These are phyloP conservation scores for Nymphalis urticae DNA, from an alignment of 2,888 invertebrate species.

Conservation along the genomic window DNA sequence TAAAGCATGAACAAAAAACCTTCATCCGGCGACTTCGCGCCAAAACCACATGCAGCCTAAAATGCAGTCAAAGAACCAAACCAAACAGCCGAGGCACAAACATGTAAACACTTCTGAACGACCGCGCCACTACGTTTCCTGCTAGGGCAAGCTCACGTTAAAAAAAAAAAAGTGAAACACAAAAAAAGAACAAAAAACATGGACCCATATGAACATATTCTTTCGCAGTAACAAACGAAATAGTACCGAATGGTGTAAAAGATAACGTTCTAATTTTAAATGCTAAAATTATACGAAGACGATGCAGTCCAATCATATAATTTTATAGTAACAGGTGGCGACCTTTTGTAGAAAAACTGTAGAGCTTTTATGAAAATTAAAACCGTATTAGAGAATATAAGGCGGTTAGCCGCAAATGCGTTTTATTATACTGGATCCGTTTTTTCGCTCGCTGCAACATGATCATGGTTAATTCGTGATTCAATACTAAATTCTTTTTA, in stretches of 20 bases:
- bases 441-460: conserved; percentile 19
- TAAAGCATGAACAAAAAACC: conserved; percentile 59
- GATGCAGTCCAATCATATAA: conserved; percentile 47
- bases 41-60: conserved; percentile 64
- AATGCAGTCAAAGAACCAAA: conserved; percentile 67
- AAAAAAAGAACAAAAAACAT: conserved; percentile 47
- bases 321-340: conserved; percentile 63
- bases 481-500: neutral
- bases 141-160: conserved; percentile 41
- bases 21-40: conserved; percentile 62
- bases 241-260: conserved; percentile 35
- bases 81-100: conserved; percentile 65
- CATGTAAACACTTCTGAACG: conserved; percentile 64
- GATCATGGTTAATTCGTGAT: conserved; percentile 13
- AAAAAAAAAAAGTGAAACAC: neutral
- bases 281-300: conserved; percentile 32
- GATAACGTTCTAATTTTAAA: conserved; percentile 41
- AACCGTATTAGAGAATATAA: conserved; percentile 67
- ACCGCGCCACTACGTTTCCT: conserved; percentile 50
- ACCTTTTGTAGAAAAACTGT: conserved; percentile 46
- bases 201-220: conserved; percentile 48
- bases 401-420: conserved; percentile 65
- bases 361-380: conserved; percentile 65
- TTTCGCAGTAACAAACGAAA: conserved; percentile 37
- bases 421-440: conserved; percentile 46